Evolutionary conservation across 2,113 vertebrate genomes (phyloP).

Genomic region (Cinclus cinclus): DNA sequence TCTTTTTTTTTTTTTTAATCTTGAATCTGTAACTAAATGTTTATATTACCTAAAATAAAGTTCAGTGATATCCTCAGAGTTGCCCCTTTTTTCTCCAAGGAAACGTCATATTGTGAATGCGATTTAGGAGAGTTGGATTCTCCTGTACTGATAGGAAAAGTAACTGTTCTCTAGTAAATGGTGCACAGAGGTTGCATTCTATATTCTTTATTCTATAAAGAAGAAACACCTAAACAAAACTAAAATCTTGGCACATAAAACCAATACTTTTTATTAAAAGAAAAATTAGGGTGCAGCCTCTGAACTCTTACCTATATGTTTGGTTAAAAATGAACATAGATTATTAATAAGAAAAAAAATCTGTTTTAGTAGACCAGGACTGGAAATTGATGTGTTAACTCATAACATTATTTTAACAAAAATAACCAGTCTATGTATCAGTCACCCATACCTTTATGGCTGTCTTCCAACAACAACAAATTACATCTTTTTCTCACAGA

Average conservation of each 20-base stretch:
- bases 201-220: background rate
- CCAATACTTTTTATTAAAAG: rapidly evolving
- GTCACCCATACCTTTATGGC: background rate
- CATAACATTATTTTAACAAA: background rate
- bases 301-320: background rate
- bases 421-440: background rate
- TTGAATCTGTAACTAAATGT: background rate
- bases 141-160: background rate
- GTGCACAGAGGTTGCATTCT: background rate
- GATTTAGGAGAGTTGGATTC: background rate
- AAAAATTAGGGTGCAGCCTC: no score
- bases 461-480: background rate
- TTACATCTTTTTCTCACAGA: background rate
- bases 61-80: background rate
- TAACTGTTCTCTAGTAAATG: background rate
- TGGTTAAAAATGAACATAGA: background rate
- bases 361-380: background rate
- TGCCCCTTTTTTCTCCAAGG: background rate
- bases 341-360: no score
- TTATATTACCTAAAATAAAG: background rate
- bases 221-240: background rate
- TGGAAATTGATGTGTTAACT: background rate
- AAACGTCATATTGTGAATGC: rapidly evolving
- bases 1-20: background rate
- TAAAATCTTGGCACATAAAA: background rate